Evolutionary conservation across 2,113 vertebrate species (phyloP).

Genomic region (Cebus imitator): DNA sequence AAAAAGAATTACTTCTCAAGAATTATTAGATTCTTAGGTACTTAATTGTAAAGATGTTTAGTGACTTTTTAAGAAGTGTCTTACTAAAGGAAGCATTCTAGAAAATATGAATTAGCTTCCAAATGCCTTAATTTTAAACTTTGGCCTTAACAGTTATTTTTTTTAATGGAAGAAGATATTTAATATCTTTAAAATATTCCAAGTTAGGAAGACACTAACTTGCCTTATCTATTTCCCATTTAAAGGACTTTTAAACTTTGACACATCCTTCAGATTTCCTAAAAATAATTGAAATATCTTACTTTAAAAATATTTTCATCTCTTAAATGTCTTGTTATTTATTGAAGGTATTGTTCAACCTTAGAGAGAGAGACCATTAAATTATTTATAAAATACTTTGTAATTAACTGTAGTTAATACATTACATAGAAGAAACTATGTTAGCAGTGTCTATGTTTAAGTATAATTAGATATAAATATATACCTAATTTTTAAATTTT

Average conservation of each 20-base stretch:
- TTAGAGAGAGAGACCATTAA: slow-evolving; percentile 1
- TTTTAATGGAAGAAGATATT: not conserved
- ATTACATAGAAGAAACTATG: slow-evolving; percentile 19
- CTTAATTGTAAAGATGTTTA: slow-evolving; percentile 5
- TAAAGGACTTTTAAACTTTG: slow-evolving; percentile 12
- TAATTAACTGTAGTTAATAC: slow-evolving; percentile 42
- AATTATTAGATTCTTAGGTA: not conserved
- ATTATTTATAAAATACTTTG: slow-evolving; percentile 53
- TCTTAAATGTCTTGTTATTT: slow-evolving; percentile 58
- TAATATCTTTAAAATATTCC: not conserved
- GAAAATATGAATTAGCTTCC: slow-evolving; percentile 11
- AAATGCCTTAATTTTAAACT: slow-evolving; percentile 50
- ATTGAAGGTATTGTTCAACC: slow-evolving; percentile 25
- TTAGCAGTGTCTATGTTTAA: not conserved
- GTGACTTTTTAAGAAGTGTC: not conserved
- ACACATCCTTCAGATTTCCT: not conserved
- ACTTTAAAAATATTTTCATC: slow-evolving; percentile 36
- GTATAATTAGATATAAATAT: not conserved
- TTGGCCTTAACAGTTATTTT: not conserved
- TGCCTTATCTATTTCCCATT: not conserved
- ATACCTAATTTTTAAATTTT: slow-evolving; percentile 43
- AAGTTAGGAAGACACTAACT: slow-evolving; percentile 39
- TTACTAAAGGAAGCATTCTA: slow-evolving; percentile 49
- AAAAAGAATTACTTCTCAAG: slow-evolving; percentile 29
- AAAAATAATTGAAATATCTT: not conserved